Base-by-base conservation (phyloP, 2,888 invertebrate genomes). In the Torymus texanus region DNA sequence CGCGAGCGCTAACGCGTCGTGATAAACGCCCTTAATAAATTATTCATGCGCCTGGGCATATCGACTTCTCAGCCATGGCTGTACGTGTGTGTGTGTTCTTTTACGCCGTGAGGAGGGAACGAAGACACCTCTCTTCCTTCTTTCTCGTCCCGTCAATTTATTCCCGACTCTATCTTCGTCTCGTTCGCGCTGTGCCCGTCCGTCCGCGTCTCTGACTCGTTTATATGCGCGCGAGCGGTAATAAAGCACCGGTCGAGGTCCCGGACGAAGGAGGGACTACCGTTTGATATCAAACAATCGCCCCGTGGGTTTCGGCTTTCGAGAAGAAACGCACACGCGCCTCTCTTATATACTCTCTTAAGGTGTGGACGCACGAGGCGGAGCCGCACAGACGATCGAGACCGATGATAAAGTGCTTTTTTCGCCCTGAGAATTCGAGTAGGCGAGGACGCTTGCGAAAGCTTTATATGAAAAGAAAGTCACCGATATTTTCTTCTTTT, bases 21-120 rank as follows among this genome's bases (percentile, higher is more conserved):
- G 85, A 85, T 84, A 84, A 84, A 84, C 83, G 83, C 81, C 83
- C 83, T 84, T 83, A 84, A 84, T 85, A 85, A 85, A 85, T 85
- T 84, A 85, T 84, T 85, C 84, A 85, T 84, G 74, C 72, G 56
- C 41, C 12, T 58, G 24, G 56, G 24, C 50, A 70, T 65, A 77
- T 80, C 80, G 73, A 80, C 77, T 80, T 80, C 41, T 80, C 77
- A 77, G 70, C 58, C 76, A 58, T 8, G 41, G 65, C 59, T 59
- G 50, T 29, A 58, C 21, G 21, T 63, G 63, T 75, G 53, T 65
- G 51, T 24, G 24, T 51, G 63, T 68, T 78, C 67, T 74, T 68
- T 78, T 29, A 24, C 68, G 14, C 61, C 8, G 21, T 2, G 41
- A 41, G 8, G 41, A 41, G 41, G 24, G 24, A 68, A 66, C 59